Conservation (phyloP, 2,888 invertebrate genomes). For the Cremastobaeus sp. region DNA sequence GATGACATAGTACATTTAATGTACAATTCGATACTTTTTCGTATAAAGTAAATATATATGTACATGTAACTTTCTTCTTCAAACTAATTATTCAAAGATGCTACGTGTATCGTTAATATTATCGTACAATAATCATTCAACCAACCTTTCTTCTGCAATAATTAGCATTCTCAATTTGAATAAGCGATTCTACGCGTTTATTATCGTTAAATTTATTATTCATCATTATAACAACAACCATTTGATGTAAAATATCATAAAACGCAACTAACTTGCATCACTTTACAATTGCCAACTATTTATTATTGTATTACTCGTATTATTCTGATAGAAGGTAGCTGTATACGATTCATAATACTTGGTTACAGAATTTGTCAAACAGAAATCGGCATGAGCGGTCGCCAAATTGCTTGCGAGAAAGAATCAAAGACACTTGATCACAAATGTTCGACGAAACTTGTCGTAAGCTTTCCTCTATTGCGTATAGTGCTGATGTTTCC, state of each 20-base stretch:
- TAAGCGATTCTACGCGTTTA: constrained; percentile 3
- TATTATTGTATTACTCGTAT: background rate
- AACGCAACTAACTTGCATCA: constrained; percentile 14
- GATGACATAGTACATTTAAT: constrained; percentile 35
- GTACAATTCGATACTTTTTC: constrained; percentile 43
- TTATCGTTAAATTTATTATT: constrained; percentile 7
- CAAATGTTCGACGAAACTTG: background rate
- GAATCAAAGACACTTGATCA: background rate
- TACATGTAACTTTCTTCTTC: constrained; percentile 44
- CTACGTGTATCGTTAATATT: constrained; percentile 39
- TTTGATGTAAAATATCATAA: constrained; percentile 17
- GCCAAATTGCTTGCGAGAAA: background rate
- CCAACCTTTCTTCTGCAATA: constrained; percentile 13
- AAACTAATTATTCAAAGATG: constrained; percentile 27
- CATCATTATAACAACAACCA: constrained; percentile 15
- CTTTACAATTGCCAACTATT: background rate
- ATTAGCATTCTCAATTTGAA: constrained; percentile 1
- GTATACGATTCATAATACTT: no score
- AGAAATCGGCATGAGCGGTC: background rate
- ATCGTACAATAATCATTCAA: constrained; percentile 54
- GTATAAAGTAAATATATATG: constrained; percentile 50
- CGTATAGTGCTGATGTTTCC: background rate
- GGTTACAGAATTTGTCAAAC: background rate
- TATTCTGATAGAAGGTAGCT: no score
- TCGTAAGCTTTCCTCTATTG: background rate